phyloP scores from a whole-genome alignment of 2,113 vertebrate species.

The Rattus norvegicus region GRCr8 NC_086038.1:34661501-34662000 shows the following conservation, averaged over 20 bases:
- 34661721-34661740: background rate
- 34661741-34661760: background rate
- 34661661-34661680: background rate
- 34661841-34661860: background rate
- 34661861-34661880: background rate
- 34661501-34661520: slow-evolving; percentile 6
- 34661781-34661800: background rate
- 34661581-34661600: background rate
- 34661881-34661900: background rate
- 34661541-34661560: background rate
- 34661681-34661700: background rate
- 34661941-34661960: background rate
- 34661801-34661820: background rate
- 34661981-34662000: background rate
- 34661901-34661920: background rate
- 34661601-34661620: background rate
- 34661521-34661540: background rate
- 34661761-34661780: background rate
- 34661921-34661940: background rate
- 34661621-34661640: slow-evolving; percentile 31
- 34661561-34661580: background rate
- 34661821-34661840: background rate
- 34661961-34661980: background rate
- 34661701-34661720: background rate
- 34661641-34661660: slow-evolving; percentile 20